Base-by-base conservation (phyloP, 2,797 vertebrate genomes). In the Pseudochaenichthys georgianus region DNA sequence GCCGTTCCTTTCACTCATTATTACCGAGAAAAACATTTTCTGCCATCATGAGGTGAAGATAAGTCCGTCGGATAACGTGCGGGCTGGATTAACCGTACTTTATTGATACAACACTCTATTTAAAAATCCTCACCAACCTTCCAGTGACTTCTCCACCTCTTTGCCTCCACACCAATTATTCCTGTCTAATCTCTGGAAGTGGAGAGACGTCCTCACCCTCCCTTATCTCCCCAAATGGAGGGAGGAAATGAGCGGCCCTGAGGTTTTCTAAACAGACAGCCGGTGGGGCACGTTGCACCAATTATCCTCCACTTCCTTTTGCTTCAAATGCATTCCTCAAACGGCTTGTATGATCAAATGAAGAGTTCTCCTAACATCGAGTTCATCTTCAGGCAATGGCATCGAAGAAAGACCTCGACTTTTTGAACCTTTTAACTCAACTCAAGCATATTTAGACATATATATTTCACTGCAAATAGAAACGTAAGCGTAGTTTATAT, bases 251-350 rank as follows among this genome's bases (percentile, higher is more conserved):
- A 80, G 78, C 74, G 15, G 59, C 69, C 77, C 75, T 41, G 41
- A 81, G 52, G 57, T 48, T 75, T 31, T 59, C 66, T 85, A 87
- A 89, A 88, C 84, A 85, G 47, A 11, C 38, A 1, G 71, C 41
- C 13, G n/a, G 43, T 19, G 66, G 17, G 74, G 77, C 85, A 87
- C 64, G 77, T 79, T 77, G 73, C 58, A 16, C 82, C 81, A 78
- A 83, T 90, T 85, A 88, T 31, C 19, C 16, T 55, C 52, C n/a
- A 68, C 74, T 75, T 85, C 79, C 84, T 63, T 10, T 38, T 8
- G 9, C 81, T 85, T 85, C 63, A 76, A 73, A 76, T 66, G n/a
- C 86, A 69, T 87, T 88, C 83, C 78, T 87, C 10, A 45, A 54
- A 60, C 50, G 31, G 13, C 68, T 77, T 46, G 45, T 21, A 53